Percentiles rank a stretch among this genome's conserved stretches.
Evolutionary conservation across 2,797 vertebrate genomes (phyloP).

Genomic region (Cryptoblepharus egeriae): DNA sequence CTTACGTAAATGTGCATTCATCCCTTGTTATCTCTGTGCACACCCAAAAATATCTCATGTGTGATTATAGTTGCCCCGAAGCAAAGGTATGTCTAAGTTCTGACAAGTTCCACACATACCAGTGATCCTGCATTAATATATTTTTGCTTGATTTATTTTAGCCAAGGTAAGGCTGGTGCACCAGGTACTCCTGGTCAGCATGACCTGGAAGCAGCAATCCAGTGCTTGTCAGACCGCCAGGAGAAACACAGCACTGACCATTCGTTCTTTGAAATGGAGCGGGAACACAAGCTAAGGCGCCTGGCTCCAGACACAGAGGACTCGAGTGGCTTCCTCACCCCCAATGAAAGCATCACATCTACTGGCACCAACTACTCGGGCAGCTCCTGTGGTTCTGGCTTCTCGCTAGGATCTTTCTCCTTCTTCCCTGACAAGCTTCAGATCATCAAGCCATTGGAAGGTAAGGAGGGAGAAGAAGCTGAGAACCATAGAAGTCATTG

Average conservation of each 20-base stretch:
- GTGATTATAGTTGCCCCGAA: background rate
- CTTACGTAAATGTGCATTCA: background rate
- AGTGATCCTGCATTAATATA: slow-evolving; percentile 49
- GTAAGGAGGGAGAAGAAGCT: slow-evolving; percentile 66
- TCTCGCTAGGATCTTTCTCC: slow-evolving; percentile 82
- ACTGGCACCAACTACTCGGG: slow-evolving; percentile 85
- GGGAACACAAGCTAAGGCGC: slow-evolving; percentile 79
- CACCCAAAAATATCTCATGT: background rate
- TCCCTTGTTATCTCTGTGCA: too few species aligned
- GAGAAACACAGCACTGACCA: slow-evolving; percentile 79
- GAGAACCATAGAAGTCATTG: background rate
- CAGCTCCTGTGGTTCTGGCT: slow-evolving; percentile 77
- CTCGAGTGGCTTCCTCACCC: slow-evolving; percentile 85
- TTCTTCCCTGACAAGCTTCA: slow-evolving; percentile 88
- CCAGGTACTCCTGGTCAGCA: slow-evolving; percentile 81
- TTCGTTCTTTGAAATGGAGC: slow-evolving; percentile 85
- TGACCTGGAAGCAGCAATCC: slow-evolving; percentile 85
- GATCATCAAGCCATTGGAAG: slow-evolving; percentile 90
- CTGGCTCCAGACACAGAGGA: slow-evolving; percentile 70
- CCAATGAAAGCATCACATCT: slow-evolving; percentile 83
- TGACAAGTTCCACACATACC: background rate
- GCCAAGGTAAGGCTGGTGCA: slow-evolving; percentile 62
- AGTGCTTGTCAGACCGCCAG: slow-evolving; percentile 82
- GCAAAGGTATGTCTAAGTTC: background rate
- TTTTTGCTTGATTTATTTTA: background rate